Conservation (phyloP, 2,888 invertebrate species). For the Carterocephalus palaemon region DNA sequence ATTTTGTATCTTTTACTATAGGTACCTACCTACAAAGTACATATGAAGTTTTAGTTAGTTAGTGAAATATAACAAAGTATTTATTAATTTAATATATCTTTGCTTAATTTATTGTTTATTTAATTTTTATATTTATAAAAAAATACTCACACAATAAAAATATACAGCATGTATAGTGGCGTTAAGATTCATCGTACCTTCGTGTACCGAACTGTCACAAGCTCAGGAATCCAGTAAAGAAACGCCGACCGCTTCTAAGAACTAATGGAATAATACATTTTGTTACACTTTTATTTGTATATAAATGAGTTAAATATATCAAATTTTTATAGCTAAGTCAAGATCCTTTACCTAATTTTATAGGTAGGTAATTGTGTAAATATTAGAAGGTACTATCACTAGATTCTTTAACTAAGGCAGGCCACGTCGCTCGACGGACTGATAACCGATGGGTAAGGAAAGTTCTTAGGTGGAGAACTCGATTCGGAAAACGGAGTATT, state of each 20-base stretch:
- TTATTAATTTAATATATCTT: too few relatives aligned
- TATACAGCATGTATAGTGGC: constrained; percentile 15
- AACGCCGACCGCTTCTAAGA: constrained; percentile 22
- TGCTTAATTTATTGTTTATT: too few relatives aligned
- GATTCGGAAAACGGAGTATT: too few relatives aligned
- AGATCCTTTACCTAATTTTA: constrained; percentile 17
- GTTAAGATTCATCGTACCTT: constrained; percentile 26
- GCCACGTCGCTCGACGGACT: too few relatives aligned
- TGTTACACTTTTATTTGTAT: constrained; percentile 18
- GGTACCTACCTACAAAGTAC: too few relatives aligned
- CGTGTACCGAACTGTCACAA: constrained; percentile 22
- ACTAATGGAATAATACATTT: constrained; percentile 20
- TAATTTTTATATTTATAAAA: too few relatives aligned
- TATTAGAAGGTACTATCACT: constrained; percentile 43
- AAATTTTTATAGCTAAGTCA: constrained; percentile 10
- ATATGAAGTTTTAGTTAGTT: too few relatives aligned
- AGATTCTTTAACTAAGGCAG: too few relatives aligned
- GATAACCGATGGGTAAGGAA: too few relatives aligned
- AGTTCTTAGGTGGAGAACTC: too few relatives aligned
- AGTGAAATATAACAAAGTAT: too few relatives aligned
- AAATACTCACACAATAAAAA: background rate
- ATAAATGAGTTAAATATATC: constrained; percentile 9
- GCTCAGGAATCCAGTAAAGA: constrained; percentile 18
- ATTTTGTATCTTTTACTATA: too few relatives aligned
- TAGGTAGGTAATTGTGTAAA: constrained; percentile 9